Percentiles rank a stretch among this genome's conserved stretches.
Evolutionary conservation across 2,888 invertebrate species (phyloP).

Genomic region (Carabus problematicus): DNA sequence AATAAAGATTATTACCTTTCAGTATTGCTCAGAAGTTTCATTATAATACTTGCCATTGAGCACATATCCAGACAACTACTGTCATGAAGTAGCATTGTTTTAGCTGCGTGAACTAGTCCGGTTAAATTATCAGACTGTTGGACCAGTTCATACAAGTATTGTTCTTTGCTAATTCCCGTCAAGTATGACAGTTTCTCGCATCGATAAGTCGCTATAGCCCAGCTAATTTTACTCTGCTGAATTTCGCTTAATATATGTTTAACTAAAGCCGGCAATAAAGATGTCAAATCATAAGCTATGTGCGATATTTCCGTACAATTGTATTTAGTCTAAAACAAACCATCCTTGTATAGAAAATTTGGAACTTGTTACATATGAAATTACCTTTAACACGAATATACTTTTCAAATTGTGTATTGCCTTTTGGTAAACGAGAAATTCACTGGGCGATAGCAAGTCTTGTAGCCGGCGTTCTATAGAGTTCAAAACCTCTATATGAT

Average conservation of each 20-base stretch:
- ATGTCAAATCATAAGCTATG: constrained; percentile 10
- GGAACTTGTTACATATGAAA: neutral
- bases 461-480: constrained; percentile 10
- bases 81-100: constrained; percentile 46
- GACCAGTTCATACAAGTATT: constrained; percentile 48
- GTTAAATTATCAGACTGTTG: constrained; percentile 47
- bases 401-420: constrained; percentile 21
- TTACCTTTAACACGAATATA: constrained; percentile 26
- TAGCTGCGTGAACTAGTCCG: constrained; percentile 46
- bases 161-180: constrained; percentile 45
- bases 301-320: constrained; percentile 21
- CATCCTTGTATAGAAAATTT: constrained; percentile 13
- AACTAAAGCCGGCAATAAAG: constrained; percentile 22
- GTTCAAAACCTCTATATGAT: constrained; percentile 20
- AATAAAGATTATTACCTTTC: too few relatives aligned
- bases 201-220: constrained; percentile 32
- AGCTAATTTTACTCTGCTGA: constrained; percentile 31
- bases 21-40: constrained; percentile 46
- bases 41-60: constrained; percentile 47
- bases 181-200: constrained; percentile 48
- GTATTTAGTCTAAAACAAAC: constrained; percentile 21
- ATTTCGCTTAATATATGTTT: constrained; percentile 23
- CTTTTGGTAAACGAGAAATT: constrained; percentile 13
- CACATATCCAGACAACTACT: constrained; percentile 46
- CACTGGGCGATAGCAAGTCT: constrained; percentile 7